phyloP scores from a whole-genome alignment of 2,113 vertebrate species.

The Paracyprichromis sp. region DNA sequence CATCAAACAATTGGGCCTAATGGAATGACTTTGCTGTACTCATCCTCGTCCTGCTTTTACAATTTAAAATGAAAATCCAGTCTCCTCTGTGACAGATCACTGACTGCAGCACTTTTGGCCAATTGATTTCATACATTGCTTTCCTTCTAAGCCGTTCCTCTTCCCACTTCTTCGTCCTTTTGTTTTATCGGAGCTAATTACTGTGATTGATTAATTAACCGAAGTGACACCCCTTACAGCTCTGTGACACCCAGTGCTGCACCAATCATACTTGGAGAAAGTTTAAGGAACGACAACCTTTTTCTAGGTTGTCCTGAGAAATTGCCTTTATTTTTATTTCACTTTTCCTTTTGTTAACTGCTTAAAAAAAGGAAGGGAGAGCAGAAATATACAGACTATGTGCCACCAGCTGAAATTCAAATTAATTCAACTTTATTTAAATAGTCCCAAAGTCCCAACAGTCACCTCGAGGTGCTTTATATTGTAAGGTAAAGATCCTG shows the following conservation, averaged over 20 bases:
- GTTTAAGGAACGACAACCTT: neutral
- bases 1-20: neutral
- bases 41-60: constrained; percentile 12
- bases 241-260: neutral
- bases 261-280: neutral
- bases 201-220: constrained; percentile 43
- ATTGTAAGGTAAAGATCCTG: neutral
- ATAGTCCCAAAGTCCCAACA: neutral
- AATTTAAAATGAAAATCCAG: neutral
- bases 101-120: neutral
- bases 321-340: neutral
- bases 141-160: neutral
- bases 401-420: neutral
- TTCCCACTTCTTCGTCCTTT: neutral
- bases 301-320: neutral
- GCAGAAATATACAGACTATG: neutral
- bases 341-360: neutral
- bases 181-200: constrained; percentile 38
- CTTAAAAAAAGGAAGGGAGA: neutral
- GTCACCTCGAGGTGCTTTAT: neutral
- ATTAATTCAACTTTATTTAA: neutral
- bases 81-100: constrained; percentile 14
- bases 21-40: neutral
- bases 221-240: neutral
- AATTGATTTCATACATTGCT: constrained; percentile 17